Evolutionary conservation across 2,113 vertebrate species (phyloP).

Genomic region (Hystrix cristata): DNA sequence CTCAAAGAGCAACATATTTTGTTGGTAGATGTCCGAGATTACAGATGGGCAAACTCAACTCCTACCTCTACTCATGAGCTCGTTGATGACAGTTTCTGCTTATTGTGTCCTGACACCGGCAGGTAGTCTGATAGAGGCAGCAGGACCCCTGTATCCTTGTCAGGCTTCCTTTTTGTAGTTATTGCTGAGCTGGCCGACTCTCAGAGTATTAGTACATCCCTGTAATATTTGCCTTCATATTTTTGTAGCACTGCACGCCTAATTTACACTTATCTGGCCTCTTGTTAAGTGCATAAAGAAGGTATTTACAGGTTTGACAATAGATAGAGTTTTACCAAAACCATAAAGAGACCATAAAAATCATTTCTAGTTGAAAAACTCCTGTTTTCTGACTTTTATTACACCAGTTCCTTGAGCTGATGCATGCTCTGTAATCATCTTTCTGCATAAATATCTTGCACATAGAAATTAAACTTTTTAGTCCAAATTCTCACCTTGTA

Average conservation of each 20-base stretch:
- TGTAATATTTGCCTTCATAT: conserved; percentile 71
- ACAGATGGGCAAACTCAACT: conserved; percentile 17
- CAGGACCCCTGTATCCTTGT: conserved; percentile 35
- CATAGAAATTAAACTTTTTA: conserved; percentile 45
- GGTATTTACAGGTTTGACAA: not conserved
- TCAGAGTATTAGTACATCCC: conserved; percentile 72
- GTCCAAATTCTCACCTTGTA: not conserved
- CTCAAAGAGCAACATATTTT: conserved; percentile 71
- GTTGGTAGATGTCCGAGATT: conserved; percentile 52
- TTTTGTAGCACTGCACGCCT: conserved; percentile 13
- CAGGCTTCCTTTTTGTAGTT: conserved; percentile 66
- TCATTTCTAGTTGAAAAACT: conserved; percentile 52
- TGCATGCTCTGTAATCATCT: not conserved
- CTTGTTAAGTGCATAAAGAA: conserved; percentile 23
- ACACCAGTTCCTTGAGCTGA: not conserved
- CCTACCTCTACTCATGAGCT: conserved; percentile 42
- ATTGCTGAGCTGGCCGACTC: conserved; percentile 70
- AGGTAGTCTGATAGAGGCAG: conserved; percentile 53
- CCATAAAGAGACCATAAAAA: not conserved
- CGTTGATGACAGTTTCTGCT: conserved; percentile 39
- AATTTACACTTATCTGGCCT: conserved; percentile 75
- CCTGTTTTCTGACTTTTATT: not conserved
- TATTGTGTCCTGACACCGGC: conserved; percentile 55
- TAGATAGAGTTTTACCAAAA: conserved; percentile 57
- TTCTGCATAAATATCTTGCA: conserved; percentile 26